Conservation (phyloP, 2,797 vertebrate genomes). For the Onychomys leucogaster region DNA sequence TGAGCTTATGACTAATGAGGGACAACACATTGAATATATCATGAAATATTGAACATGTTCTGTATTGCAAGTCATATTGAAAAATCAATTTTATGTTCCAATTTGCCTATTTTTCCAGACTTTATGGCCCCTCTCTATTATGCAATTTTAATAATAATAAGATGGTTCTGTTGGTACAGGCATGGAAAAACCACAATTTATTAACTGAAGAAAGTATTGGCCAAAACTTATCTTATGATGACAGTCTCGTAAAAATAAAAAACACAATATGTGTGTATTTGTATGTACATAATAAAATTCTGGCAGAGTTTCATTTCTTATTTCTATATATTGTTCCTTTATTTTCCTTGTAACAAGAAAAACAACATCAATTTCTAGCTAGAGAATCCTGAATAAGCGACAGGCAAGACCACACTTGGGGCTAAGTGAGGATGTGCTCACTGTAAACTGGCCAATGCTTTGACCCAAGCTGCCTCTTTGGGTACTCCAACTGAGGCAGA, state of each 20-base stretch:
- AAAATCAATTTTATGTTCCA: constrained; percentile 37
- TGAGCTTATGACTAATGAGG: not conserved
- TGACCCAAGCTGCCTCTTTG: not conserved
- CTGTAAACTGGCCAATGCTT: not conserved
- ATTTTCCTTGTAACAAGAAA: constrained; percentile 37
- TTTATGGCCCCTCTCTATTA: constrained; percentile 3
- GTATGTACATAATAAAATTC: constrained; percentile 37
- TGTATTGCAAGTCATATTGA: constrained; percentile 8
- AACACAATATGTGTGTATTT: constrained; percentile 12
- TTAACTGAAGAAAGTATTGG: constrained; percentile 52
- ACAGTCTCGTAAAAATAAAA: constrained; percentile 20
- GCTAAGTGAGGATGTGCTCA: not conserved
- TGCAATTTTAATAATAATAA: constrained; percentile 53
- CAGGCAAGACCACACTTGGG: not conserved
- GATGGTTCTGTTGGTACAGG: constrained; percentile 5
- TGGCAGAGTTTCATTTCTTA: constrained; percentile 9
- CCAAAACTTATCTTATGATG: constrained; percentile 33
- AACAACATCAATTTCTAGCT: constrained; percentile 31
- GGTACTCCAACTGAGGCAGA: not conserved
- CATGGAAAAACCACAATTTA: constrained; percentile 47
- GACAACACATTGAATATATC: not conserved
- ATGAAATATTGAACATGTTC: not conserved
- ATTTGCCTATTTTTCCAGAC: constrained; percentile 56
- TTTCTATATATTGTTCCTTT: constrained; percentile 40
- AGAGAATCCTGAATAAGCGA: not conserved